phyloP scores from a whole-genome alignment of 2,888 invertebrate genomes.

The Drosophila fulvimacula region DNA sequence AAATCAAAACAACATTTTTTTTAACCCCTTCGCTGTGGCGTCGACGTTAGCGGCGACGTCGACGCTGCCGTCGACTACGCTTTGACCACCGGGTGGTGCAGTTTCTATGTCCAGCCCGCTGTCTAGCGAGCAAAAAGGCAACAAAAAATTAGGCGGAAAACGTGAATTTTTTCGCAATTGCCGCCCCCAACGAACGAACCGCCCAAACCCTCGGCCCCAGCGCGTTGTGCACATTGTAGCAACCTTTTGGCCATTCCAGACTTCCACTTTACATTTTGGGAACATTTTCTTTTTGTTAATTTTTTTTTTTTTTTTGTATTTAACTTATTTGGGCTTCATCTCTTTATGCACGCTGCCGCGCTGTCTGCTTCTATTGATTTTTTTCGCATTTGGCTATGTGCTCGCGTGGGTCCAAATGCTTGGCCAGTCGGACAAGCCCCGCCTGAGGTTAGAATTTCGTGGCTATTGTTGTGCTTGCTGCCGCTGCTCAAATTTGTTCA shows the following conservation, averaged over 20 bases:
- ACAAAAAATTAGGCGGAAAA: conserved; percentile 80
- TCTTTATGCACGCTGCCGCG: conserved; percentile 70
- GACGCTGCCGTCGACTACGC: conserved; percentile 46
- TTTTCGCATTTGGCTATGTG: conserved; percentile 73
- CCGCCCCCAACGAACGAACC: conserved; percentile 35
- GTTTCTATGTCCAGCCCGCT: conserved; percentile 67
- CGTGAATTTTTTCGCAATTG: conserved; percentile 79
- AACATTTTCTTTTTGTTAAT: conserved; percentile 24
- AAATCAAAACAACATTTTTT: conserved; percentile 77
- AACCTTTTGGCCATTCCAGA: conserved; percentile 66
- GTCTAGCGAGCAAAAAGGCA: conserved; percentile 39
- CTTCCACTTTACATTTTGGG: conserved; percentile 44
- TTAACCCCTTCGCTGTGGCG: conserved; percentile 76
- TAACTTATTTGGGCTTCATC: conserved; percentile 64
- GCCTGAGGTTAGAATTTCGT: conserved; percentile 78
- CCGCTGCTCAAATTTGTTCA: conserved; percentile 63
- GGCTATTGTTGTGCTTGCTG: conserved; percentile 41
- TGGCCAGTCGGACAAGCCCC: conserved; percentile 51
- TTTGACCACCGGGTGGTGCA: conserved; percentile 53
- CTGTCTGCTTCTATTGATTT: conserved; percentile 86
- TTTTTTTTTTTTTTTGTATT: conserved; percentile 52
- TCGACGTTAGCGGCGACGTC: conserved; percentile 42
- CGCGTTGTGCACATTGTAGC: conserved; percentile 77
- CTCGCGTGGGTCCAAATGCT: conserved; percentile 62
- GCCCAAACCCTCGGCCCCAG: conserved; percentile 31